Conservation (phyloP, 2,888 invertebrate genomes). For the Apomyelois bistriatella region DNA sequence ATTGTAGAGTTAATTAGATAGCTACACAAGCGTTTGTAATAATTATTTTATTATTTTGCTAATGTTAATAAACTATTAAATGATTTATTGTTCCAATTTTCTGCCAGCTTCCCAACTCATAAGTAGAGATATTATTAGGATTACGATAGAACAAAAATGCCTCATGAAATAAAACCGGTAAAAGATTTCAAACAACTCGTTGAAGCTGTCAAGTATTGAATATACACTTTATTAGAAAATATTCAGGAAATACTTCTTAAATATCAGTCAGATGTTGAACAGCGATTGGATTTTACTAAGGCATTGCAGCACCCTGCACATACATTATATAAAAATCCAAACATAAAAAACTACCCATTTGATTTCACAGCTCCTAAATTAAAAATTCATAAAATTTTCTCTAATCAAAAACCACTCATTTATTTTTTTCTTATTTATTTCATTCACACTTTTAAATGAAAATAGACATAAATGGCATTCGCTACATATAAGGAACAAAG, state of each 20-base stretch:
- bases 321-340: neutral
- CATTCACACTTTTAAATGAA: neutral
- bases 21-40: too few relatives aligned
- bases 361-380: neutral
- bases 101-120: too few relatives aligned
- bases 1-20: too few relatives aligned
- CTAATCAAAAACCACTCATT: conserved; percentile 2
- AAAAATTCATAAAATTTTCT: conserved; percentile 4
- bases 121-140: too few relatives aligned
- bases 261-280: conserved; percentile 1
- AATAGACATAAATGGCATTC: neutral
- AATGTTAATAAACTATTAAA: too few relatives aligned
- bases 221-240: too few relatives aligned
- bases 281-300: conserved; percentile 23
- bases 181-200: too few relatives aligned
- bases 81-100: too few relatives aligned
- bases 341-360: neutral
- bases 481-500: conserved; percentile 3
- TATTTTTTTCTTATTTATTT: neutral
- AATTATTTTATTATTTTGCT: too few relatives aligned
- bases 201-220: neutral
- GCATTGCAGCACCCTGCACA: conserved; percentile 37
- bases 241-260: too few relatives aligned
- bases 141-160: too few relatives aligned
- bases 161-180: too few relatives aligned